Base-by-base conservation (phyloP, 2,797 vertebrate genomes). In the Morelia viridis region DNA sequence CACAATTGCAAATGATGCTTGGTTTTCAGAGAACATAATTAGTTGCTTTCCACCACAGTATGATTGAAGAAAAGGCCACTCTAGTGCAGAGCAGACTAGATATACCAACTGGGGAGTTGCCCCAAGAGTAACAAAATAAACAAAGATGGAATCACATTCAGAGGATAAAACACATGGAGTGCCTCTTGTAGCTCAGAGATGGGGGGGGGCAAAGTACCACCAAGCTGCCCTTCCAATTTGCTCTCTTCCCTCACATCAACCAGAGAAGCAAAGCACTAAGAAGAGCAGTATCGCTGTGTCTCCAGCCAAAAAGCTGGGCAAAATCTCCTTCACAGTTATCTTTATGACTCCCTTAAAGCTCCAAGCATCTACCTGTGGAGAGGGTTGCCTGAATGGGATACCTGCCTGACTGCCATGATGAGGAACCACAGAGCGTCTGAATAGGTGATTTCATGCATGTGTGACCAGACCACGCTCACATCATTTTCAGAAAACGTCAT, bases 141-240 rank as follows among this genome's bases (percentile, higher is more conserved):
- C 94, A 95, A 95, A 96, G 89, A 90, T 91, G 80, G 90, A 97
- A 94, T 95, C 92, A 95, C 93, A 94, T 94, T 95, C 6, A 92
- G 95, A 96, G 94, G 94, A 93, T 91, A 96, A 96, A 96, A 95
- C 94, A 97, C 94, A 95, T 31, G 87, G 94, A 94, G 96, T 93
- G 46, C 62, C 86, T 91, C 94, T 92, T 87, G 83, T 88, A 92
- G 56, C 92, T 91, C 65, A 9, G 88, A 96, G 94, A 95, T 94
- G 88, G 31, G 90, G 91, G 71, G 92, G 68, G 61, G 31, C 92
- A 94, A 83, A 88, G 89, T 3, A 60, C 93, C 76, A 93, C 93
- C 92, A 58, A 26, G 13, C 86, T 89, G 94, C 61, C 64, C 0
- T 57, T 56, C 7, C 53, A 89, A 87, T 50, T 87, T 88, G 90